These are phyloP conservation scores for Antigone vipio DNA, from an alignment of 2,113 vertebrate genomes.

Conservation along the genomic window DNA sequence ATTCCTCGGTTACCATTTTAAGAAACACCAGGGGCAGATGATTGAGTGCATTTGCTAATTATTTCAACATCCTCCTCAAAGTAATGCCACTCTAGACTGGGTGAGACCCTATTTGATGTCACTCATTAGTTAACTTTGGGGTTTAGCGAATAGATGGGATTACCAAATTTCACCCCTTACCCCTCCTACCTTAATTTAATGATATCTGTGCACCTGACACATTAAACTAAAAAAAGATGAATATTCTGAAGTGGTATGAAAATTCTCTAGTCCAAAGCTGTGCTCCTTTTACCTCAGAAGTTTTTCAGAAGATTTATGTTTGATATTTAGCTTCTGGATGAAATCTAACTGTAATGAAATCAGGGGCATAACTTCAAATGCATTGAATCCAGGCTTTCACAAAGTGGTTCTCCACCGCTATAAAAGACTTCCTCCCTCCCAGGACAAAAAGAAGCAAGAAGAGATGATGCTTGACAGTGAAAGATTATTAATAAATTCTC, in stretches of 20 bases:
- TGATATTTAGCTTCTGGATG: constrained; percentile 7
- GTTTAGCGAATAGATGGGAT: not conserved
- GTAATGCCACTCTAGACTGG: not conserved
- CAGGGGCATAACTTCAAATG: not conserved
- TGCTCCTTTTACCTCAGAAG: not conserved
- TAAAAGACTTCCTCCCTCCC: not conserved
- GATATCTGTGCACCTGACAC: not conserved
- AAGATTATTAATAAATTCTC: constrained; percentile 6
- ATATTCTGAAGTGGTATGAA: not conserved
- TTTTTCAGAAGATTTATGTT: constrained; percentile 3
- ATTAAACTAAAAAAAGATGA: not conserved
- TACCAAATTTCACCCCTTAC: not conserved
- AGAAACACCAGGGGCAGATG: not conserved
- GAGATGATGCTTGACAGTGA: not conserved
- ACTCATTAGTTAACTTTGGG: too few species aligned
- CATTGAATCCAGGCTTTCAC: not conserved
- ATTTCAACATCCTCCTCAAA: not conserved
- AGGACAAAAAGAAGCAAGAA: not conserved
- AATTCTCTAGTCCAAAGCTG: not conserved
- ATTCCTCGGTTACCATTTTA: not conserved
- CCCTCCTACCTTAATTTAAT: not conserved
- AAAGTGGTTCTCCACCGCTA: not conserved
- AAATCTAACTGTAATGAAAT: not conserved
- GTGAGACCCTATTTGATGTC: too few species aligned
- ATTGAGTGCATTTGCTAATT: not conserved